phyloP scores from a whole-genome alignment of 2,113 vertebrate genomes.

The Strigops habroptila region DNA sequence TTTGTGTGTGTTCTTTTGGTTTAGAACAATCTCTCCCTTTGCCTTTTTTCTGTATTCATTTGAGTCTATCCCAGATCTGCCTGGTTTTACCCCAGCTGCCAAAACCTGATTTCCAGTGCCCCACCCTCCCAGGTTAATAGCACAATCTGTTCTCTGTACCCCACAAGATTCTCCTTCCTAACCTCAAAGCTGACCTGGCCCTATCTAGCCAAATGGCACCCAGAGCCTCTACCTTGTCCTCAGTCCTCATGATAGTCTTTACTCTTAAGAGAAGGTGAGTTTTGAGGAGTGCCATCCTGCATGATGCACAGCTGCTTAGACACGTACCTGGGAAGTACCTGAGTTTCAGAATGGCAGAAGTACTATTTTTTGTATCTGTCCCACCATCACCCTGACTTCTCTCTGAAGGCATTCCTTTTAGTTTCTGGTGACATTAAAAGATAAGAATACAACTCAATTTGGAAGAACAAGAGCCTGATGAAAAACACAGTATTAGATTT shows the following conservation, averaged over 20 bases:
- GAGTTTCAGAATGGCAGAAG: background rate
- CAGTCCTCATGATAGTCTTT: background rate
- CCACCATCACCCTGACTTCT: background rate
- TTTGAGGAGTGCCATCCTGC: background rate
- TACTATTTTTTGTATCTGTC: background rate
- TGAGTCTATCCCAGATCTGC: background rate
- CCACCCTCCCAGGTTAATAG: background rate
- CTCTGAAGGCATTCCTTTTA: background rate
- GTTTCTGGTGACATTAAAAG: background rate
- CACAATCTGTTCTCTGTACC: background rate
- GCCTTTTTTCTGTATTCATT: background rate
- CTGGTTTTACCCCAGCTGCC: background rate
- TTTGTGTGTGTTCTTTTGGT: background rate
- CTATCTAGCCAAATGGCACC: background rate
- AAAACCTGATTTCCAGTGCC: background rate
- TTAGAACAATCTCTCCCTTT: background rate
- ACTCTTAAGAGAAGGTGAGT: background rate
- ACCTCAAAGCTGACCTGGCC: background rate
- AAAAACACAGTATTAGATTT: background rate
- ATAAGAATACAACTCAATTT: background rate
- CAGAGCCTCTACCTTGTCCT: background rate
- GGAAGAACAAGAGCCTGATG: background rate
- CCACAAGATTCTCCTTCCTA: background rate
- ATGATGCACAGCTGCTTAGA: background rate
- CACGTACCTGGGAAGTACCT: background rate